phyloP scores from a whole-genome alignment of 2,113 vertebrate species.

The Theropithecus gelada region DNA sequence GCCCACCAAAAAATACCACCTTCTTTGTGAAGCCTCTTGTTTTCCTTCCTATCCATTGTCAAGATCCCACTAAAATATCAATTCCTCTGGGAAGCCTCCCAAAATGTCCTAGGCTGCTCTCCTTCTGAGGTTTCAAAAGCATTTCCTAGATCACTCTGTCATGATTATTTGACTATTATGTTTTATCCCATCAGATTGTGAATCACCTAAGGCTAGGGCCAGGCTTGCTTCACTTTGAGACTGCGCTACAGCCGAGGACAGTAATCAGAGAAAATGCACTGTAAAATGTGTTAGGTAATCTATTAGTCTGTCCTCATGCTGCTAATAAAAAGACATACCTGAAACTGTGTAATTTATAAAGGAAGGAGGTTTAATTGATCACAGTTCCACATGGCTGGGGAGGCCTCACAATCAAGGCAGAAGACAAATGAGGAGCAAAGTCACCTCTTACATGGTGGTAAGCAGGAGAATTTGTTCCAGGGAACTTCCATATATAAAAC shows the following conservation, averaged over 20 bases:
- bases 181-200: neutral
- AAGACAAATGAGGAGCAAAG: too few relatives aligned
- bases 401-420: too few relatives aligned
- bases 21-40: neutral
- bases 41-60: neutral
- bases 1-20: neutral
- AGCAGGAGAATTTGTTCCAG: too few relatives aligned
- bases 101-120: neutral
- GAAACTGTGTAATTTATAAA: too few relatives aligned
- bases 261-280: neutral
- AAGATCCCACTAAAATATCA: neutral
- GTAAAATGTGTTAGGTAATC: neutral
- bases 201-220: neutral
- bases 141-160: neutral
- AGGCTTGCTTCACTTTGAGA: neutral
- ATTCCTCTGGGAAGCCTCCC: neutral
- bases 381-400: too few relatives aligned
- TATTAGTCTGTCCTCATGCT: too few relatives aligned
- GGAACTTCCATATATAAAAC: too few relatives aligned
- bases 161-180: neutral
- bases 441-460: too few relatives aligned
- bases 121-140: neutral
- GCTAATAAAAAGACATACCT: too few relatives aligned
- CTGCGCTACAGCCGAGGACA: neutral
- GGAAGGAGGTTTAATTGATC: too few relatives aligned